Evolutionary conservation across 1,140 invertebrate species (phyloP).

Genomic region (Drosophila sechellia): DNA sequence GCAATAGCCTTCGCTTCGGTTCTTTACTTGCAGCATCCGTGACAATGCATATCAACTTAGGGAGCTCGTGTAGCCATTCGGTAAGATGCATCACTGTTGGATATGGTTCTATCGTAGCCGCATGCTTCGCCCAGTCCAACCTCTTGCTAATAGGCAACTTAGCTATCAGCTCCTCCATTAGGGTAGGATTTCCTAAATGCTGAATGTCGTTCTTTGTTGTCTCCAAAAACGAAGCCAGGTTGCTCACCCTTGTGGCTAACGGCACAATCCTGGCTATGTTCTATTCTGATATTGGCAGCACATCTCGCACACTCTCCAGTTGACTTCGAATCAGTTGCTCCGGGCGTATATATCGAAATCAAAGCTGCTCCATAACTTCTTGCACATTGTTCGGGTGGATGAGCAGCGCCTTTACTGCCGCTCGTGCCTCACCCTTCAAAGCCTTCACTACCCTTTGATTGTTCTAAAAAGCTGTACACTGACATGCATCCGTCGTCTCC

Average conservation of each 20-base stretch:
- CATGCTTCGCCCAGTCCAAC: conserved; percentile 12
- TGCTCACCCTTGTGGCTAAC: conserved; percentile 12
- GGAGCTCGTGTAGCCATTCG: background rate
- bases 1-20: background rate
- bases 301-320: no score
- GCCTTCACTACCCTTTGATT: no score
- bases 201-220: background rate
- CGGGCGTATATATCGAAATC: no score
- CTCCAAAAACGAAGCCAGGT: conserved; percentile 4
- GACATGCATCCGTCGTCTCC: no score
- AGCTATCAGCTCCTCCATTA: conserved; percentile 10
- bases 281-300: conserved; percentile 1
- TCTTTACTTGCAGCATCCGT: background rate
- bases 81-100: conserved; percentile 6
- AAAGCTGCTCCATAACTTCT: no score
- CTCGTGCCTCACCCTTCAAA: no score
- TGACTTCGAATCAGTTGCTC: no score
- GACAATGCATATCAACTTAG: conserved; percentile 1
- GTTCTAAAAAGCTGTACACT: no score
- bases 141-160: conserved; percentile 1
- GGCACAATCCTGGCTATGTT: conserved; percentile 2
- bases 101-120: background rate
- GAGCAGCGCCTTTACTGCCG: no score
- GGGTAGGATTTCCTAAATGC: background rate
- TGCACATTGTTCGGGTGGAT: no score